Evolutionary conservation across 1,140 invertebrate genomes (phyloP).

Genomic region (Heliconius hewitsoni): DNA sequence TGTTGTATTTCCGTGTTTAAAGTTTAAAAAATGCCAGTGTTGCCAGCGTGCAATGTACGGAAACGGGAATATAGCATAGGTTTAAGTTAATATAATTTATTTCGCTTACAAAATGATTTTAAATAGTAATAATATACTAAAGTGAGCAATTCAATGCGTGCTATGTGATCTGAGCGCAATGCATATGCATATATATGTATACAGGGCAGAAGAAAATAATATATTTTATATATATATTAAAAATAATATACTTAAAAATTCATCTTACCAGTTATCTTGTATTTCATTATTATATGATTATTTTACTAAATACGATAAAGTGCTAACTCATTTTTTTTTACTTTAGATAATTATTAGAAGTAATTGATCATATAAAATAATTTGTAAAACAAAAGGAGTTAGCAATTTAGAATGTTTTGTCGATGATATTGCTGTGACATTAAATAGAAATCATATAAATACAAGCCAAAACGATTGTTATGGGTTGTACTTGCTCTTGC

Average conservation of each 20-base stretch:
- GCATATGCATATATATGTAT: constrained; percentile 24
- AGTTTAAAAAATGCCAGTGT: constrained; percentile 45
- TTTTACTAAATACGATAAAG: neutral
- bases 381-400: neutral
- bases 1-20: constrained; percentile 56
- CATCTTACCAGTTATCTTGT: neutral
- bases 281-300: neutral
- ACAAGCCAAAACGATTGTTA: too few relatives aligned
- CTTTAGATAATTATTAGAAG: neutral
- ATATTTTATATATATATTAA: constrained; percentile 21
- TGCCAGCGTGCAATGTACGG: constrained; percentile 44
- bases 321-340: neutral
- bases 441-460: neutral
- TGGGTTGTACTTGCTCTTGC: too few relatives aligned
- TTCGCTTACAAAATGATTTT: constrained; percentile 40
- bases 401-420: neutral
- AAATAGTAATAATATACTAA: constrained; percentile 45
- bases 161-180: constrained; percentile 49
- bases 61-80: constrained; percentile 55
- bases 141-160: constrained; percentile 51
- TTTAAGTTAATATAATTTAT: constrained; percentile 57
- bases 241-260: neutral
- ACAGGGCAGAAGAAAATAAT: constrained; percentile 46
- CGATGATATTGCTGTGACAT: neutral
- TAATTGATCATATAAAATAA: neutral